Evolutionary conservation across 2,113 vertebrate species (phyloP), one percentile per base, ranked within the genome.

Genomic region (Sorex fumeus): DNA sequence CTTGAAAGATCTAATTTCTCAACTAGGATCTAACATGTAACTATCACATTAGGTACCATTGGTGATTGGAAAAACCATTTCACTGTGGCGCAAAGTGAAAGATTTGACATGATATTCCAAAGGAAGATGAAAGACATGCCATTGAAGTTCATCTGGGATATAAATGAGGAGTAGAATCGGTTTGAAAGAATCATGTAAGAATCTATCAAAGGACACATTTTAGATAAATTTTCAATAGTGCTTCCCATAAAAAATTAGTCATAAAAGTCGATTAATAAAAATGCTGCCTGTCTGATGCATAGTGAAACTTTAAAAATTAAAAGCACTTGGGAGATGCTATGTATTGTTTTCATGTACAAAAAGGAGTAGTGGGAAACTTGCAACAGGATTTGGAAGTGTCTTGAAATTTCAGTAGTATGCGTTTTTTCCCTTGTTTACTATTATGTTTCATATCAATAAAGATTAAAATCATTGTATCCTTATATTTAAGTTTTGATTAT

Each of bases 31-130:
- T 28, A 66, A 28, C 28, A 28, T 66, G 25, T 66, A 25, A 6
- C 30, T 66, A 28, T 66, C 27, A 30, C 25, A 30, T 13, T 66
- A 97, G 94, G 97, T 32, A 94, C 47, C n/a, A 2, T 96, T 34
- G 96, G 96, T 47, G 96, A 96, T 82, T 97, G 97, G 97, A 97
- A 97, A 92, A 96, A 95, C 62, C 67, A 8, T 13, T 82, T 96
- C 94, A 97, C 96, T 62, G 90, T 96, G 36, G 86, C 93, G 4
- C 95, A 97, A n/a, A 97, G 0, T 86, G 95, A 97, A 84, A 94
- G 16, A 28, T 96, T 97, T 88, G 93, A 96, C 8, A 23, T 84
- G 25, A 80, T 87, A n/a, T 90, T 95, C 69, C 13, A 87, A 15
- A 92, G 93, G 5, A 94, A 94, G 83, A 94, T 97, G 12, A 84